Base-by-base conservation (phyloP, 1,140 invertebrate species). In the Drosophila rhopaloa region DNA sequence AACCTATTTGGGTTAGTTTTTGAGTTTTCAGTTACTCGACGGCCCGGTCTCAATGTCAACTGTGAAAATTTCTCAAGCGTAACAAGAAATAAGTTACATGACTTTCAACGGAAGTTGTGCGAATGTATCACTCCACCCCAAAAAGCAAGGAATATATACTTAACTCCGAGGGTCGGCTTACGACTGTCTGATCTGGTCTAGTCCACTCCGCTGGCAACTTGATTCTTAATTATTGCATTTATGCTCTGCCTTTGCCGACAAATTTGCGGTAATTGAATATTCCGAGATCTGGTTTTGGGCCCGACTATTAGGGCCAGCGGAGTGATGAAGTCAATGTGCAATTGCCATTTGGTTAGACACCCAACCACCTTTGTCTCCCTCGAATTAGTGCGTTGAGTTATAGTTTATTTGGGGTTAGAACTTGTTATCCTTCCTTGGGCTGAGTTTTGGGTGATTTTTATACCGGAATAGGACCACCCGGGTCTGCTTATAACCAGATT, bases 231-330 rank as follows among this genome's bases (percentile, higher is more conserved):
- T 89, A 89, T 90, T 89, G 77, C 85, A 89, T 89, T 90, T 84
- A 89, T 75, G 74, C 81, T 81, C 37, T 70, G 29, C 29, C 29
- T 32, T 8, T 32, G 84, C 74, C 85, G 84, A 89, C 84, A 89
- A 89, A 89, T 89, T 84, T 89, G 85, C 74, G 85, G 84, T 89
- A 89, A 89, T 89, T 89, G 76, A 89, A 89, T 89, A 89, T 84
- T 74, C 83, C 58, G 13, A 65, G 66, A 63, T 65, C 75, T 74
- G 76, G 67, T 86, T 81, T 58, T 59, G 41, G 38, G 24, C 55
- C 65, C 60, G 58, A 37, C 19, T 53, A 43, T 35, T 61, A 48
- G 24, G 24, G 24, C 24, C 24, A 24, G 24, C 24, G 24, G 65
- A 56, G 76, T 73, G 79, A 32, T 50, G 79, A 88, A 88, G 83